Base-by-base conservation (phyloP, 2,113 vertebrate species). In the Cyrtonyx montezumae region DNA sequence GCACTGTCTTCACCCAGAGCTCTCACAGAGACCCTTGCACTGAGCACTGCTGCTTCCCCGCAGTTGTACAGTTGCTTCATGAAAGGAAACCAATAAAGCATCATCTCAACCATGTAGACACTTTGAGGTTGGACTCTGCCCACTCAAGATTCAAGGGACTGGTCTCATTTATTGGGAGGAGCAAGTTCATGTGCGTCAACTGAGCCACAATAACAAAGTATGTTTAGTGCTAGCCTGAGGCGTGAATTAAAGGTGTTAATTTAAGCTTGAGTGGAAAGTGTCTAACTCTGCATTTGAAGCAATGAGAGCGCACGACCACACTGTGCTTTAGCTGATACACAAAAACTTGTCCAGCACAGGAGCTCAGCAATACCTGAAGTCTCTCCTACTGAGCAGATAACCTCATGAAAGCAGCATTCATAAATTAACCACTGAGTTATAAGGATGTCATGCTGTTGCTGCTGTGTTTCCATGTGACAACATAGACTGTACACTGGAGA, bases 41-140 rank as follows among this genome's bases (percentile, higher is more conserved):
- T 21, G 19, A 62, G 20, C 0, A 0, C 59, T 79, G 55, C 58
- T 28, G 25, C 28, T 84, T 90, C 10, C 62, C 65, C 66, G 32
- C 12, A 16, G 19, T 21, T 62, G 23, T 58, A 61, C 42, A 78
- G 61, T 74, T 92, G 62, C 43, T 75, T 46, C 5, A 1, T 0
- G 0, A 76, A 17, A 92, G 80, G 78, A 96, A 94, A 93, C 76
- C 34, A 46, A 17, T 40, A 73, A 82, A 68, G 36, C 45, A 71
- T 87, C 56, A 68, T 40, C 80, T 92, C 77, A 78, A 23, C 49
- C 58, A 79, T 63, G 87, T 68, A 84, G 48, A 40, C 11, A 30
- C 34, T 84, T 68, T 81, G 84, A 92, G 80, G 69, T 81, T 92
- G 66, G 68, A 36, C 22, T 67, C n/a, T 91, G 62, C 78, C 80